Evolutionary conservation across 2,113 vertebrate genomes (phyloP).

Genomic region (Microtus ochrogaster): DNA sequence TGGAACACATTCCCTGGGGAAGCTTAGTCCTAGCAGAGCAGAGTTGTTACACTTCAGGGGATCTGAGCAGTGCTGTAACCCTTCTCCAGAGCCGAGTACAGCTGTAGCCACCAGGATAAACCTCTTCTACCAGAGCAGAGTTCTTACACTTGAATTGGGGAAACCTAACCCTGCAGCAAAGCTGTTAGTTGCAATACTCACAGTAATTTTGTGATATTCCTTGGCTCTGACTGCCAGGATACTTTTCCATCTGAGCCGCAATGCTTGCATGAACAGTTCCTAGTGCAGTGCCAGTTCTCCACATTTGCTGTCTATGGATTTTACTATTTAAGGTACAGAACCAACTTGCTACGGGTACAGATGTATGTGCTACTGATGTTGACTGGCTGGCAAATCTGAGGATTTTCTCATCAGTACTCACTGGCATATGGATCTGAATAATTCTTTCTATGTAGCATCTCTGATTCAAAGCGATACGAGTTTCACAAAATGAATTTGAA

Average conservation of each 20-base stretch:
- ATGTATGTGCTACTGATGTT: not conserved
- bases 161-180: not conserved
- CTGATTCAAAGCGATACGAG: not conserved
- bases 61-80: not conserved
- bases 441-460: not conserved
- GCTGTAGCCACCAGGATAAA: not conserved
- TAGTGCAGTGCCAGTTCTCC: not conserved
- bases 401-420: not conserved
- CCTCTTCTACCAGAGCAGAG: not conserved
- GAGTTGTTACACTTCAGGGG: not conserved
- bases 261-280: not conserved
- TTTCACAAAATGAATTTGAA: not conserved
- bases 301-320: not conserved
- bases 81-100: not conserved
- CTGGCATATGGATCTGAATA: not conserved
- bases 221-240: not conserved
- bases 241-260: not conserved
- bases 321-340: not conserved
- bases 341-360: not conserved
- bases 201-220: not conserved
- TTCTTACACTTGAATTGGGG: not conserved
- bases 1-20: not conserved
- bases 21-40: not conserved
- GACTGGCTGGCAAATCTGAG: not conserved
- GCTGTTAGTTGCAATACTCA: not conserved